Evolutionary conservation across 2,113 vertebrate genomes (phyloP).

Genomic region (Mesocricetus auratus): DNA sequence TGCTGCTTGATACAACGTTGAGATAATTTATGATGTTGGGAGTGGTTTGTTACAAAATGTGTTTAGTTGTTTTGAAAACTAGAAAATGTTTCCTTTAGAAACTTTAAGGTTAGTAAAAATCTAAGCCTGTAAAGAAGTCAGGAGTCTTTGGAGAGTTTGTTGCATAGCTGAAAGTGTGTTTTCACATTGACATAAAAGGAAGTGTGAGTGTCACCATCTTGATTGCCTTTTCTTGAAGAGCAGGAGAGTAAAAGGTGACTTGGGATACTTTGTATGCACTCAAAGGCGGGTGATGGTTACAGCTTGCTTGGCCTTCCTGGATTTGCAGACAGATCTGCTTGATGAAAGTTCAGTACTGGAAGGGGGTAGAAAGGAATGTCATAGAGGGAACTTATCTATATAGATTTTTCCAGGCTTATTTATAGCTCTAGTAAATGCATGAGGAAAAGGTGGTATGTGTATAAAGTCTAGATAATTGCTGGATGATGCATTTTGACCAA

Average conservation of each 20-base stretch:
- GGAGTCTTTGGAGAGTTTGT: neutral
- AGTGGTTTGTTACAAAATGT: slow-evolving; percentile 26
- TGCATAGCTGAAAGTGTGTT: neutral
- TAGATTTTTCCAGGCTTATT: neutral
- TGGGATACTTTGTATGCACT: slow-evolving; percentile 33
- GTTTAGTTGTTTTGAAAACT: slow-evolving; percentile 26
- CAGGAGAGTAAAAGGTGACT: neutral
- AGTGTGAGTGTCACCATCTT: neutral
- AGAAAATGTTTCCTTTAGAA: slow-evolving; percentile 21
- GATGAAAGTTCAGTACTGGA: neutral
- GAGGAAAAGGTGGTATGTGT: neutral
- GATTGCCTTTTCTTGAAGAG: neutral
- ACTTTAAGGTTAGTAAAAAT: slow-evolving; percentile 49
- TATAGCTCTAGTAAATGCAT: neutral
- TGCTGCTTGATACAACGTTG: neutral
- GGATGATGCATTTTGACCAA: neutral
- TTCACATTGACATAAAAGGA: slow-evolving; percentile 16
- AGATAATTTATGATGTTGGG: slow-evolving; percentile 27
- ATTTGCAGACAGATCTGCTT: neutral
- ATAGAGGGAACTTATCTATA: slow-evolving; percentile 9
- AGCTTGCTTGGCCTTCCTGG: slow-evolving; percentile 4
- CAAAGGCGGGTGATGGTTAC: neutral
- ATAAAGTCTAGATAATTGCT: neutral
- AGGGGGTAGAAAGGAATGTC: neutral
- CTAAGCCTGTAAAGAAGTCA: neutral